Base-by-base conservation (phyloP, 2,797 vertebrate species). In the Momotus momota region DNA sequence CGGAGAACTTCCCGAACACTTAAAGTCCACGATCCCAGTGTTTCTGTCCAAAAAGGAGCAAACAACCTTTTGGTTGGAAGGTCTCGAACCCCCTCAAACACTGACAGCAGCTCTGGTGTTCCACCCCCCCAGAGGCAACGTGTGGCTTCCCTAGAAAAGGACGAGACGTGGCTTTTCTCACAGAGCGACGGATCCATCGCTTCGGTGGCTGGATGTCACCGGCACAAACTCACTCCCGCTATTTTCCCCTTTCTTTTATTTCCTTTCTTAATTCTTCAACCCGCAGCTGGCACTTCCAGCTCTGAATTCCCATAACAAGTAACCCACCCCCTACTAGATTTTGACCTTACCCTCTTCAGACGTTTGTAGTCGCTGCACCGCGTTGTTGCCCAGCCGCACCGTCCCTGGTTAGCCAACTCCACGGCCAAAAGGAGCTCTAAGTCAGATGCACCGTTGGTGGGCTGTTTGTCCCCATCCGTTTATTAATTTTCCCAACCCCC, bases 211-310 rank as follows among this genome's bases (percentile, higher is more conserved):
- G 27, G 49, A 52, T 80, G 29, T 74, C 52, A 66, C 35, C 26
- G 48, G 26, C 41, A 46, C n/a, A 83, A 65, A 94, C 61, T 43
- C n/a, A 14, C 35, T 65, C 38, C 25, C 0, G 0, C 0, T 81
- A 69, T n/a, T 88, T 58, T 7, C 12, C 9, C 15, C 3, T 11
- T 46, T 31, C 35, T n/a, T 79, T 52, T 26, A 35, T 55, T 19
- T 14, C 9, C 55, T 52, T 51, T 77, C 48, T 14, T 38, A 27
- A 64, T 69, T 70, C 31, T n/a, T 52, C 27, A 80, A 6, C 7
- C 2, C 21, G 35, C 17, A 54, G 31, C 21, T 51, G 49, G 6
- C 10, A 75, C 33, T 81, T 94, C 38, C 45, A 70, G 11, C 7
- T 69, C 43, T 51, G 65, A 17, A 33, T 69, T 69, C 29, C 31